phyloP scores from a whole-genome alignment of 2,113 vertebrate genomes.

The Miniopterus natalensis region DNA sequence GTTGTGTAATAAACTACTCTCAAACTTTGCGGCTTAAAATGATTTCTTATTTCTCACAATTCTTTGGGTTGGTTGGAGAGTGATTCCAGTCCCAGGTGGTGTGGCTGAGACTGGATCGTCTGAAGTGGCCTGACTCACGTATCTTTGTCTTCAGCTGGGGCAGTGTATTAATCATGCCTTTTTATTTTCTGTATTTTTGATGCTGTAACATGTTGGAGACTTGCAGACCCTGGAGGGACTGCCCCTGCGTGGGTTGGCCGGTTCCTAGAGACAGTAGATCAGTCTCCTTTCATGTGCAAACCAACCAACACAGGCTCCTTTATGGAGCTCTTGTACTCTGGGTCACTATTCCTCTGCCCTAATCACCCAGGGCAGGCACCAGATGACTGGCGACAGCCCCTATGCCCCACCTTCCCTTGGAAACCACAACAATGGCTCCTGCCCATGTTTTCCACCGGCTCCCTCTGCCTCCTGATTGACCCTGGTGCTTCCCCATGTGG shows the following conservation, averaged over 20 bases:
- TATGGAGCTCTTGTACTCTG: not conserved
- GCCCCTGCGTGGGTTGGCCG: not conserved
- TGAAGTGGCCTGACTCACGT: not conserved
- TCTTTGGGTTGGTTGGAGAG: not conserved
- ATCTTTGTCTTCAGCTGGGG: not conserved
- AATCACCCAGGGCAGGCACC: not conserved
- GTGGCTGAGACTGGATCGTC: not conserved
- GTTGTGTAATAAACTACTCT: not conserved
- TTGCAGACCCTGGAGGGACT: not conserved
- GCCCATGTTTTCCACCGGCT: not conserved
- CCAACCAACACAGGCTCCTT: not conserved
- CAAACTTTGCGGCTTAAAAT: not conserved
- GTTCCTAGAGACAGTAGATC: not conserved
- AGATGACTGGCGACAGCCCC: not conserved
- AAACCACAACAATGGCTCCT: not conserved
- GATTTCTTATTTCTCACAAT: not conserved
- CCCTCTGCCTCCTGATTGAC: not conserved
- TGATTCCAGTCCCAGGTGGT: not conserved
- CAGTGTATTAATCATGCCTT: not conserved
- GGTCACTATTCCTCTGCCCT: not conserved
- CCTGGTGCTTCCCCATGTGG: not conserved
- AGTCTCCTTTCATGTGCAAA: not conserved
- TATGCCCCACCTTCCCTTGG: too few relatives aligned
- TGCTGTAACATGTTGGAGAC: not conserved
- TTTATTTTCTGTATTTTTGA: slow-evolving; percentile 17